These are phyloP conservation scores for Labeo rohita DNA, from an alignment of 2,113 vertebrate genomes.

Conservation along the genomic window DNA sequence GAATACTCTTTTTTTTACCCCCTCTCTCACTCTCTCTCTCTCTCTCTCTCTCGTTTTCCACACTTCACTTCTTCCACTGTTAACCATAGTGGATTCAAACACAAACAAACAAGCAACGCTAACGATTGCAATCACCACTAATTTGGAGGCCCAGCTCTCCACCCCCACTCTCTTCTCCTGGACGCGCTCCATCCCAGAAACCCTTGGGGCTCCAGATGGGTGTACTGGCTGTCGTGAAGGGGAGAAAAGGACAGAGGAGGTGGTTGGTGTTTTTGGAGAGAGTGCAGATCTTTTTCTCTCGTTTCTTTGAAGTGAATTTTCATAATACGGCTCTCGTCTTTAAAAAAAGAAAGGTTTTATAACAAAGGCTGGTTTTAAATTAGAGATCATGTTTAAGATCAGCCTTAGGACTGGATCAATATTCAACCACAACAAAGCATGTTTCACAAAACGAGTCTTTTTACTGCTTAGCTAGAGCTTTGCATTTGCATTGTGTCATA, in stretches of 20 bases:
- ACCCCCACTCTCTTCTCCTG: constrained; percentile 29
- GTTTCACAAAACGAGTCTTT: background rate
- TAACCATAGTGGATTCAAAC: constrained; percentile 55
- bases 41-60: constrained; percentile 22
- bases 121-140: constrained; percentile 55
- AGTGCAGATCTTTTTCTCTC: background rate
- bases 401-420: background rate
- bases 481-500: background rate
- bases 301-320: constrained; percentile 4
- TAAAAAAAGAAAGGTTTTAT: background rate
- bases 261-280: constrained; percentile 16
- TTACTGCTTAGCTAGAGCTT: constrained; percentile 1
- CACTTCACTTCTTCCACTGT: constrained; percentile 47
- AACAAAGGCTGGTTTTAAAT: constrained; percentile 7
- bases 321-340: background rate
- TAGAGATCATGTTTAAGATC: background rate
- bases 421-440: background rate
- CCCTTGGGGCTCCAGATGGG: constrained; percentile 42
- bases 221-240: constrained; percentile 17
- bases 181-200: constrained; percentile 22
- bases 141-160: constrained; percentile 52
- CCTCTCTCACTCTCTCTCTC: background rate
- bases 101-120: constrained; percentile 59
- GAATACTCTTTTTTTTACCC: background rate
- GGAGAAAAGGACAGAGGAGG: constrained; percentile 34